Percentiles rank a stretch among this genome's conserved stretches.
phyloP scores from a whole-genome alignment of 2,888 invertebrate species.

The Brachycybe producta region DNA sequence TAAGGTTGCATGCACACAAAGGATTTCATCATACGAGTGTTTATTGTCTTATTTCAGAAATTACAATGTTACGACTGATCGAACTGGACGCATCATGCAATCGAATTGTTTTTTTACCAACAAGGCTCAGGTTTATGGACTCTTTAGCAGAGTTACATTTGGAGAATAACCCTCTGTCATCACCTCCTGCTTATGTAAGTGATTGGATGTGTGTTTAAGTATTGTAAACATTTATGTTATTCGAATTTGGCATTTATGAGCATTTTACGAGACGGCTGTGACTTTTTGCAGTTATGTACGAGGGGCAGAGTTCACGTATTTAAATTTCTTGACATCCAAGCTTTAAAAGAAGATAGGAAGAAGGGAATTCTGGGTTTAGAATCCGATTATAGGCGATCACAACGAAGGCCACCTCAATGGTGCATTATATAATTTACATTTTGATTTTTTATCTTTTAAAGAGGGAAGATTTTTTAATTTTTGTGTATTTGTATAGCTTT shows the following conservation, averaged over 20 bases:
- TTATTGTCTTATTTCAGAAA: conserved; percentile 44
- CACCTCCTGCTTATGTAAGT: conserved; percentile 84
- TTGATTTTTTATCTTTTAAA: not conserved
- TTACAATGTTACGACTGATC: conserved; percentile 70
- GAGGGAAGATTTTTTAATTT: conserved; percentile 10
- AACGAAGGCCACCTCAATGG: conserved; percentile 18
- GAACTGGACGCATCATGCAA: conserved; percentile 82
- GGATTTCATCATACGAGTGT: conserved; percentile 12
- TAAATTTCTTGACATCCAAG: conserved; percentile 82
- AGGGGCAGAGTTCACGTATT: conserved; percentile 88
- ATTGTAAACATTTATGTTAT: conserved; percentile 7
- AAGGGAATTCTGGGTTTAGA: conserved; percentile 27
- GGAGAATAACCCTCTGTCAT: conserved; percentile 79
- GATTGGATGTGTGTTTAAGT: conserved; percentile 4
- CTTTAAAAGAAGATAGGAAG: conserved; percentile 50
- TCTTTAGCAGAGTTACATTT: conserved; percentile 66
- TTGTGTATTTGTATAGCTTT: not conserved
- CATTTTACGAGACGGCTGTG: too few species aligned
- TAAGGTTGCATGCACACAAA: too few species aligned
- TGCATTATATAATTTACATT: conserved; percentile 13
- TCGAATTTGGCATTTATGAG: not conserved
- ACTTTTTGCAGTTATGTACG: conserved; percentile 59
- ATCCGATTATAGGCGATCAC: conserved; percentile 21
- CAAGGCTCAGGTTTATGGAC: conserved; percentile 75
- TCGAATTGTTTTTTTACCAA: conserved; percentile 72